Evolutionary conservation across 2,888 invertebrate species (phyloP).

Genomic region (Omphaloscelis lunosa): DNA sequence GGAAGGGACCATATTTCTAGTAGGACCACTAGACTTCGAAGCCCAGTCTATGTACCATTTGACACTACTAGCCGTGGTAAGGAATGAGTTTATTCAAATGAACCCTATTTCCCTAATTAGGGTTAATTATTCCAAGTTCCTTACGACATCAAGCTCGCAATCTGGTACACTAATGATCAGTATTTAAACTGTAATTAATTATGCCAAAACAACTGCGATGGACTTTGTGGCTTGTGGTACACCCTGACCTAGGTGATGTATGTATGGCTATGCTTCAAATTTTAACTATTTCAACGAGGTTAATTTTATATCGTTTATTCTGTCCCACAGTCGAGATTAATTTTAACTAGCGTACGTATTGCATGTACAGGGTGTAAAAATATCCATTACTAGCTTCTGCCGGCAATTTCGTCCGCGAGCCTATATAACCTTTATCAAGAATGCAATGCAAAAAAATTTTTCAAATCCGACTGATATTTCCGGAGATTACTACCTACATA

Average conservation of each 20-base stretch:
- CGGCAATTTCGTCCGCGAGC: too few relatives aligned
- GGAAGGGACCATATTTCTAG: conserved; percentile 94
- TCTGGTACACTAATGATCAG: conserved; percentile 65
- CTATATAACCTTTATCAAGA: too few relatives aligned
- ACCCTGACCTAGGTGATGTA: conserved; percentile 9
- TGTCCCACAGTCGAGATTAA: too few relatives aligned
- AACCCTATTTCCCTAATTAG: conserved; percentile 64
- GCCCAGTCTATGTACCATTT: conserved; percentile 96
- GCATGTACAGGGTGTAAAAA: too few relatives aligned
- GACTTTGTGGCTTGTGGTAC: conserved; percentile 51
- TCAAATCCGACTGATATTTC: too few relatives aligned
- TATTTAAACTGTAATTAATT: conserved; percentile 68
- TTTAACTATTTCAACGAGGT: neutral
- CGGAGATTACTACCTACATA: too few relatives aligned
- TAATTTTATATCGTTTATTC: neutral
- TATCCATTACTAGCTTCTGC: too few relatives aligned
- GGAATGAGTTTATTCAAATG: conserved; percentile 74
- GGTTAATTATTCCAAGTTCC: conserved; percentile 66
- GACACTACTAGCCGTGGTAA: conserved; percentile 96
- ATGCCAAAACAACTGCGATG: conserved; percentile 55
- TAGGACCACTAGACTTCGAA: conserved; percentile 96
- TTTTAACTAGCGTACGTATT: too few relatives aligned
- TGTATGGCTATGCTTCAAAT: conserved; percentile 6
- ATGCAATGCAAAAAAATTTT: too few relatives aligned
- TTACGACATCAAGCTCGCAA: conserved; percentile 60